phyloP scores from a whole-genome alignment of 2,113 vertebrate genomes.

The Tragelaphus imberbis region DNA sequence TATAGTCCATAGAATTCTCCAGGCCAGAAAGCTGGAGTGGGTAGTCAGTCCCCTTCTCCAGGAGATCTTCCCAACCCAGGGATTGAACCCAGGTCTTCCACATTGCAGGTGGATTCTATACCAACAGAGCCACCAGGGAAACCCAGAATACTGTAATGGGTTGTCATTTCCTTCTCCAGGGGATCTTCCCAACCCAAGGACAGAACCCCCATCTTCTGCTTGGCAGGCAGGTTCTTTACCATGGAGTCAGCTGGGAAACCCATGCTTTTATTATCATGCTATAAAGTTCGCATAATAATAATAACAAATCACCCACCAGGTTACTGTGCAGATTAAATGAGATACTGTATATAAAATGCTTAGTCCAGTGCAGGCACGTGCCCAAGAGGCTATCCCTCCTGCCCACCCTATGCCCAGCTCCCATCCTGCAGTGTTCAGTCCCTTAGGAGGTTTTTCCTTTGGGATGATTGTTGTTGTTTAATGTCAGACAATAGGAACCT shows the following conservation, averaged over 20 bases:
- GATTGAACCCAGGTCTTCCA: not conserved
- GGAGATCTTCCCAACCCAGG: not conserved
- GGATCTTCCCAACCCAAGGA: not conserved
- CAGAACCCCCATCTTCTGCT: not conserved
- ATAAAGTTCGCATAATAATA: not conserved
- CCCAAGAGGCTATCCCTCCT: not conserved
- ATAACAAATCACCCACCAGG: not conserved
- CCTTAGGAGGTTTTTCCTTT: not conserved
- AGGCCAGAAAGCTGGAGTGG: not conserved
- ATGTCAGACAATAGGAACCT: not conserved
- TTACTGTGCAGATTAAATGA: not conserved
- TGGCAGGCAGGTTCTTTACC: not conserved
- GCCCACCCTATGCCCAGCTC: accelerated
- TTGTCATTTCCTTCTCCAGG: not conserved
- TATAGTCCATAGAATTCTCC: not conserved
- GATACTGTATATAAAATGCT: not conserved
- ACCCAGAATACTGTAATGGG: not conserved
- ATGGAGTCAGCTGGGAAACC: not conserved
- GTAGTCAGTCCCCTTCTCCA: not conserved
- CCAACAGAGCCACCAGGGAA: not conserved
- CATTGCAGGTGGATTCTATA: not conserved
- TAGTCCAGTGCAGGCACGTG: not conserved
- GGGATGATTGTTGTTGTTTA: not conserved
- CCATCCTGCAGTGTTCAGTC: not conserved
- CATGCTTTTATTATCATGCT: not conserved